A percentile compares a stretch with the other conserved stretches of the same genome.
Conservation (phyloP, 2,888 invertebrate genomes). For the Ptilodon capucinus region DNA sequence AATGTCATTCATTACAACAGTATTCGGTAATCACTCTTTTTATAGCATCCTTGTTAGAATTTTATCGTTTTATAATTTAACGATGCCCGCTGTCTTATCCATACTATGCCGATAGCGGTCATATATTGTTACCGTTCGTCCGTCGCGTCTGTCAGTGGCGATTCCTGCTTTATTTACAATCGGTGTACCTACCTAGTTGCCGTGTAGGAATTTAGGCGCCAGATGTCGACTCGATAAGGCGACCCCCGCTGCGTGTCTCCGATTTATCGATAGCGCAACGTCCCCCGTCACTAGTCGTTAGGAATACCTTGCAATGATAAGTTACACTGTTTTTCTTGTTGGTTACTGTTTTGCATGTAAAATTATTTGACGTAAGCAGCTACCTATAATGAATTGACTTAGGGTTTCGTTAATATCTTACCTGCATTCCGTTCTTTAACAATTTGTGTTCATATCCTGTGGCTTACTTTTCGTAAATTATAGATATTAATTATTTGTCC, state of each 20-base stretch:
- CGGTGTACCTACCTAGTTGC: slow-evolving; percentile 44
- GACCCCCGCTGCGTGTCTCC: slow-evolving; percentile 48
- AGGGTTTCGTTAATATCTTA: no score
- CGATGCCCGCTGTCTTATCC: slow-evolving; percentile 24
- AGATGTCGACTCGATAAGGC: slow-evolving; percentile 58
- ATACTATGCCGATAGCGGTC: slow-evolving; percentile 23
- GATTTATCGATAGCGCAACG: slow-evolving; percentile 56
- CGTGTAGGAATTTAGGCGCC: slow-evolving; percentile 76
- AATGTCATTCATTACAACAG: background rate
- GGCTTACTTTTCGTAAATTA: no score
- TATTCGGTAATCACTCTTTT: background rate
- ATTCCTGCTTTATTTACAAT: slow-evolving; percentile 39
- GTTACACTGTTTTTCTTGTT: background rate
- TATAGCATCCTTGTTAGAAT: background rate
- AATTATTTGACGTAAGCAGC: background rate
- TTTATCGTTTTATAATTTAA: slow-evolving; percentile 16
- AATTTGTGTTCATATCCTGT: no score
- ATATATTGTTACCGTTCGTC: slow-evolving; percentile 23
- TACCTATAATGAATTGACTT: background rate
- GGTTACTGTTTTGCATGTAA: background rate
- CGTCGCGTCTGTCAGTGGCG: slow-evolving; percentile 46
- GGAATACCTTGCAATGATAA: slow-evolving; percentile 3
- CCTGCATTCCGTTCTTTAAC: no score
- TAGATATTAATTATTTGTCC: no score
- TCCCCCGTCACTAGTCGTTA: slow-evolving; percentile 33